Base-by-base conservation (phyloP, 2,113 vertebrate genomes). In the Calonectris borealis region DNA sequence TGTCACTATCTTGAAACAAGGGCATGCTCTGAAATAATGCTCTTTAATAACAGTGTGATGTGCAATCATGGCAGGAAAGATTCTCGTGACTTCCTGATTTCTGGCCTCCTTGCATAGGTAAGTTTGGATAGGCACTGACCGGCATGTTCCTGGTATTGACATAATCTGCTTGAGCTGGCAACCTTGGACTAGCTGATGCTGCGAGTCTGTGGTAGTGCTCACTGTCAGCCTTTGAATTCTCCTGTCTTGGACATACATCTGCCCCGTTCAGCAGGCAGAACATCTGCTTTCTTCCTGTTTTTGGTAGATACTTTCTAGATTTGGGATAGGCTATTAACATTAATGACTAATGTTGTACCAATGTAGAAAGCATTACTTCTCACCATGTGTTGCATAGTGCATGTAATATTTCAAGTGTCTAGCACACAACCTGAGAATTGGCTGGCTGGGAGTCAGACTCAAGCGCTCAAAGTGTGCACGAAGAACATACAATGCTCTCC, bases 261-360 rank as follows among this genome's bases (percentile, higher is more conserved):
- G 32, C 16, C 42, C 10, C 17, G 51, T 60, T 83, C 55, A 44
- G 14, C 36, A 58, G 29, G n/a, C 15, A 58, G 18, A 93, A 68
- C 55, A 51, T 44, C 22, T 82, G 17, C 31, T 80, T 92, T 77
- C 21, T 46, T 88, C n/a, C 31, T 57, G 38, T 6, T 38, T 90
- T 82, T 38, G 11, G 21, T 22, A 64, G 38, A 58, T 44, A 46
- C 10, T 42, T 42, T 71, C 32, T 72, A 60, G 31, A 61, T 55
- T 89, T 79, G 7, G 26, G 34, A 72, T 44, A 60, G 24, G 26
- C 25, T 84, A 9, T 83, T 75, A 52, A 36, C 5, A 79, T 32
- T 57, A 55, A 46, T 58, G 46, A 36, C 22, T 55, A 18, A 44
- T 4, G 10, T 24, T 76, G 26, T 21, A 58, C 57, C 0, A 0